These are phyloP conservation scores for Wiebesia pumilae DNA, from an alignment of 1,140 invertebrate species.

Conservation along the genomic window DNA sequence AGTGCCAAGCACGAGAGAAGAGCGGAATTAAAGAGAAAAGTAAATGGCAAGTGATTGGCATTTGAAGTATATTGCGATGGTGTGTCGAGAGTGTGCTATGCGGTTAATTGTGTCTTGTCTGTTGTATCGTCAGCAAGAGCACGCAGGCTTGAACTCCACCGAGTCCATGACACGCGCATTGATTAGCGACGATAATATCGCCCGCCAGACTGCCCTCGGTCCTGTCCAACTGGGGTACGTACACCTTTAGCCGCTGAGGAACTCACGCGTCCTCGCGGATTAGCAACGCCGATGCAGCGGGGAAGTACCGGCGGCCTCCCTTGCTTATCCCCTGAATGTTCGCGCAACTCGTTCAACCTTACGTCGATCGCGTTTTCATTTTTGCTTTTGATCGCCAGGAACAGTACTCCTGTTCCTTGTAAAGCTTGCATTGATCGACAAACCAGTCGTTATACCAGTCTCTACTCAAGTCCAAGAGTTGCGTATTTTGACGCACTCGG, in stretches of 20 bases:
- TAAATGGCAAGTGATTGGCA: constrained; percentile 59
- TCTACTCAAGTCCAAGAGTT: too few species aligned
- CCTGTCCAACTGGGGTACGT: constrained; percentile 94
- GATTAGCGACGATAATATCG: constrained; percentile 91
- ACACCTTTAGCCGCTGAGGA: constrained; percentile 62
- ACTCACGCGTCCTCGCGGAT: neutral
- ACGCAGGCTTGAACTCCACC: constrained; percentile 89
- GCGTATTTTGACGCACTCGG: too few species aligned
- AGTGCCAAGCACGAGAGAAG: neutral
- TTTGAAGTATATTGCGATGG: constrained; percentile 67
- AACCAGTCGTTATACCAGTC: too few species aligned
- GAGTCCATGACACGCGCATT: constrained; percentile 93
- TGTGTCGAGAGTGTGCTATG: constrained; percentile 76
- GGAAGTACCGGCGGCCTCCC: neutral
- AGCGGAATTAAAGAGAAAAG: neutral
- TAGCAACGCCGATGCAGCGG: neutral
- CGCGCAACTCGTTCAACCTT: too few species aligned
- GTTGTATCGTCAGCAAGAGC: constrained; percentile 86
- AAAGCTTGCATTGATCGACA: too few species aligned
- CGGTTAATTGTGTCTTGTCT: constrained; percentile 79
- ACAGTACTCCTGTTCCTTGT: too few species aligned
- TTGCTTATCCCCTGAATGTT: neutral
- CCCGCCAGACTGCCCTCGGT: constrained; percentile 85
- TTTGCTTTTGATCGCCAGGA: too few species aligned
- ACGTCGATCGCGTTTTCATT: too few species aligned